Base-by-base conservation (phyloP, 2,797 vertebrate genomes). In the Cuniculus paca region DNA sequence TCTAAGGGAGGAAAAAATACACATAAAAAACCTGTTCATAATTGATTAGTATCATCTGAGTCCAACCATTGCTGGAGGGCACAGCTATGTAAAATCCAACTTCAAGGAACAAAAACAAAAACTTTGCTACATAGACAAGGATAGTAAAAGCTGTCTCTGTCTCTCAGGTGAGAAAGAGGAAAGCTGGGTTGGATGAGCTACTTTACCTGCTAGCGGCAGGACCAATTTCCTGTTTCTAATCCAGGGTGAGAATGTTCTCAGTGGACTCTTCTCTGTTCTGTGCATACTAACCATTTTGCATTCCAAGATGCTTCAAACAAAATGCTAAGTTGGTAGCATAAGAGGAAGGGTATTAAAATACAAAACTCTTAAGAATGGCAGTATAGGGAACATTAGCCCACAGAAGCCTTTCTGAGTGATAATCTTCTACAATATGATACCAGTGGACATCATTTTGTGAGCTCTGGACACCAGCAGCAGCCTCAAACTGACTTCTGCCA, bases 41-140 rank as follows among this genome's bases (percentile, higher is more conserved):
- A 70, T 52, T 91, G 74, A 77, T 93, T 90, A 75, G 42, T 90
- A 79, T 70, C 60, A 81, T 56, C 81, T 14, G 34, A 78, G 56
- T 63, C 24, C 77, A 74, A 34, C 17, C 58, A 19, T 20, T 81
- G 50, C 88, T 79, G 12, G 80, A 81, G 39, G 78, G 9, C 61
- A 91, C 56, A 89, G 58, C 80, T 82, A 45, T 80, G 16, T 54
- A 74, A 82, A 94, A 84, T n/a, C 48, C 42, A 60, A 77, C 39
- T 68, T 95, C 68, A 86, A 89, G 68, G 45, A 88, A 88, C 48
- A 72, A 72, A 92, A 92, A 26, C 70, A 81, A 85, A 91, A 84
- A 4, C 72, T 34, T 75, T 78, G 50, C 52, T 36, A 0, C 19
- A 12, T 12, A 94, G 56, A 78, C 31, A 79, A 75, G 24, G 5